phyloP scores from a whole-genome alignment of 2,888 invertebrate genomes.

The Magallana nippona region DNA sequence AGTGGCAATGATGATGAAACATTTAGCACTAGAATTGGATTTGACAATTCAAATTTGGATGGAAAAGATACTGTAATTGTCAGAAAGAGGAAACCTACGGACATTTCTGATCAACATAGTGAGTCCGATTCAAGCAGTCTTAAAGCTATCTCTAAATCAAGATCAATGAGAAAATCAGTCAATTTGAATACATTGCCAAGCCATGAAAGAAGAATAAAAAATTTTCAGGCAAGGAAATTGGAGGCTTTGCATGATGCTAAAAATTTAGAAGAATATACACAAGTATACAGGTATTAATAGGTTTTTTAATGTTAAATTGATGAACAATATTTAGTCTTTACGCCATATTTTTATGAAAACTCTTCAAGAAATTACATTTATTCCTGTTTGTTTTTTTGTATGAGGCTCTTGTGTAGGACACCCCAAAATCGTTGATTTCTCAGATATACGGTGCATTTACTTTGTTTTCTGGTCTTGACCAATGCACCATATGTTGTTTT shows the following conservation, averaged over 20 bases:
- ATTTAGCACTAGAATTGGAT: background rate
- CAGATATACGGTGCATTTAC: no score
- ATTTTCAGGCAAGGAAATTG: conserved; percentile 3
- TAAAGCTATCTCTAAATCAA: background rate
- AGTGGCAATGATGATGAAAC: background rate
- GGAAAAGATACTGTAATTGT: conserved; percentile 22
- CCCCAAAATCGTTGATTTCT: no score
- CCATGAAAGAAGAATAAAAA: background rate
- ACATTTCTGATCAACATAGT: background rate
- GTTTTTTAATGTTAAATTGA: background rate
- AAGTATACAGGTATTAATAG: conserved; percentile 23
- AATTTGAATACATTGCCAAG: conserved; percentile 21
- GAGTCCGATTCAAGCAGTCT: background rate
- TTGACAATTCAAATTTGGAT: conserved; percentile 2
- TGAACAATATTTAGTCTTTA: no score
- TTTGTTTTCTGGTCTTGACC: no score
- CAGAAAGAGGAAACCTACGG: background rate
- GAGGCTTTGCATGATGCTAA: background rate
- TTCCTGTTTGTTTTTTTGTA: no score
- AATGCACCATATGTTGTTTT: no score
- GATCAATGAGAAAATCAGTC: background rate
- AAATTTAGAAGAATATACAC: background rate
- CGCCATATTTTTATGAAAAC: no score
- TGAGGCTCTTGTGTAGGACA: no score
- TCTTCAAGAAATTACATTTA: no score